Evolutionary conservation across 2,113 vertebrate genomes (phyloP).

Genomic region (Chiloscyllium plagiosum): DNA sequence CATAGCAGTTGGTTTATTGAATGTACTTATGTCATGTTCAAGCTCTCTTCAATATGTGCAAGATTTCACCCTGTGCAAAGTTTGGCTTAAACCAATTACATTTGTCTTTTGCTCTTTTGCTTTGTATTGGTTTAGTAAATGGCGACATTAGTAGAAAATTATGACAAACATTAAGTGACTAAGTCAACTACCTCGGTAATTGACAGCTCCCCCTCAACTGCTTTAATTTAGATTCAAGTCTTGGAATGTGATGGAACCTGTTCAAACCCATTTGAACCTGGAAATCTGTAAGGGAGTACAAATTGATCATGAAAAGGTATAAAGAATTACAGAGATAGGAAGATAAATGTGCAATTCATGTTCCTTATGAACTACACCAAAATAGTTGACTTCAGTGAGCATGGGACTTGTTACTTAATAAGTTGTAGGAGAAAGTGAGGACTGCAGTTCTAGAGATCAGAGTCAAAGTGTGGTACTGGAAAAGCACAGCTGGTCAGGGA

Average conservation of each 20-base stretch:
- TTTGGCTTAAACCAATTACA: background rate
- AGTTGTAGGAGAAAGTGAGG: background rate
- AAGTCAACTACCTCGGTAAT: background rate
- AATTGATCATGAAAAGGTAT: background rate
- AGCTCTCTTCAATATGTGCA: background rate
- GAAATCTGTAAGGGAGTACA: background rate
- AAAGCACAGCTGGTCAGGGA: no score
- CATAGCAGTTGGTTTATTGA: background rate
- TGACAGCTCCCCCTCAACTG: background rate
- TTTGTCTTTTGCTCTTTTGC: background rate
- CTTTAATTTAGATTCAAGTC: background rate
- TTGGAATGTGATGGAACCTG: background rate
- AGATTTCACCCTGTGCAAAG: background rate
- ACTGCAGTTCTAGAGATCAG: no score
- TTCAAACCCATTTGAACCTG: background rate
- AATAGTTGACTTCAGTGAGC: background rate
- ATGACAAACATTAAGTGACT: background rate
- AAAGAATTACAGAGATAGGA: background rate
- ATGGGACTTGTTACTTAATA: background rate
- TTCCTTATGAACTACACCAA: background rate
- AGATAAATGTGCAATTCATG: background rate
- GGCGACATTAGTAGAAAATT: background rate
- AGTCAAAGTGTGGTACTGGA: no score
- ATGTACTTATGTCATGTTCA: background rate
- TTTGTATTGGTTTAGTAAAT: background rate